Percentiles rank a stretch among this genome's conserved stretches.
Conservation (phyloP, 2,888 invertebrate species). For the Aricia artaxerxes region DNA sequence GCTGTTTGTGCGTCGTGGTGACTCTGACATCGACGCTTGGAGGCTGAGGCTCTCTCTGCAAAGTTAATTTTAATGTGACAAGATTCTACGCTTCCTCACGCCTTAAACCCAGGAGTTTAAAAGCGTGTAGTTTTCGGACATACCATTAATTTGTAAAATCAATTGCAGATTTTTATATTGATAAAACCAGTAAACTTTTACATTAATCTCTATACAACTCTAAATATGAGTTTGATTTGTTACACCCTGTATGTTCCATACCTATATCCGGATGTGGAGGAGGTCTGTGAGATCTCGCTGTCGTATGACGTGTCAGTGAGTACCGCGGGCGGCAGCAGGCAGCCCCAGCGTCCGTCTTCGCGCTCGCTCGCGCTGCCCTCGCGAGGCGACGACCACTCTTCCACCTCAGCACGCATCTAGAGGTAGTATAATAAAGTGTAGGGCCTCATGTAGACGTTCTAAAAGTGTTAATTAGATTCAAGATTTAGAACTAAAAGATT, state of each 20-base stretch:
- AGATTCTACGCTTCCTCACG: neutral
- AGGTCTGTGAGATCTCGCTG: conserved; percentile 90
- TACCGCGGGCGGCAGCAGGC: conserved; percentile 45
- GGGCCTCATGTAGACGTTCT: too few species aligned
- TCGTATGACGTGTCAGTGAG: conserved; percentile 88
- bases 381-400: conserved; percentile 65
- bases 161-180: neutral
- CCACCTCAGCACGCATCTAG: conserved; percentile 64
- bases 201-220: too few species aligned
- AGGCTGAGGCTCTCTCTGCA: conserved; percentile 81
- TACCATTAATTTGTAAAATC: neutral
- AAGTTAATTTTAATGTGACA: neutral
- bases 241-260: neutral
- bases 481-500: too few species aligned
- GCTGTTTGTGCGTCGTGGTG: conserved; percentile 65
- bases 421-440: too few species aligned
- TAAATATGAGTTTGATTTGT: too few species aligned
- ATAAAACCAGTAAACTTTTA: too few species aligned
- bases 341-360: conserved; percentile 59
- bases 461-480: too few species aligned
- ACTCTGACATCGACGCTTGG: conserved; percentile 81
- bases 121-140: too few species aligned
- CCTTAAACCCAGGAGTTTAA: too few species aligned
- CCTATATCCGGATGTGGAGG: conserved; percentile 93
- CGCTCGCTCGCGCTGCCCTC: conserved; percentile 51